Conservation (phyloP, 2,113 vertebrate genomes). For the Gnathonemus echidnorhynchus region DNA sequence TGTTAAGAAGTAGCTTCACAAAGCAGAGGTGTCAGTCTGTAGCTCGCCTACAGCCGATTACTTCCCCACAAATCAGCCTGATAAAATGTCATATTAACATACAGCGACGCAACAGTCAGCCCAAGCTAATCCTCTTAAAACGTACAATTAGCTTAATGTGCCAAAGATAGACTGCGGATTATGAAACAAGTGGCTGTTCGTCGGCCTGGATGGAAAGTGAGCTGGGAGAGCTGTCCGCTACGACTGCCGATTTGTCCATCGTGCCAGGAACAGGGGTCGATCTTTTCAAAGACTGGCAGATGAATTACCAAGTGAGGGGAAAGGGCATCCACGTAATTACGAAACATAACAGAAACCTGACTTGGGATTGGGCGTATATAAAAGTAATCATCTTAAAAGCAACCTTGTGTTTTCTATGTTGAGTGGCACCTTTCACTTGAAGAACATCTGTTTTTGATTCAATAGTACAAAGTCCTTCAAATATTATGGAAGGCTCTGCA, state of each 20-base stretch:
- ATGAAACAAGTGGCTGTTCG: neutral
- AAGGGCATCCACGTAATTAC: neutral
- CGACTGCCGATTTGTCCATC: neutral
- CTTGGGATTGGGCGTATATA: neutral
- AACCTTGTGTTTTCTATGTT: neutral
- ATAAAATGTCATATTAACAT: constrained; percentile 20
- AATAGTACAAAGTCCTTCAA: too few species aligned
- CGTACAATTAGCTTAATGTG: constrained; percentile 21
- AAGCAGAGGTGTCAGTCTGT: neutral
- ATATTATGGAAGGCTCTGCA: too few species aligned
- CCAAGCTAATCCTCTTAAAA: constrained; percentile 18
- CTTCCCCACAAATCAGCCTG: constrained; percentile 12
- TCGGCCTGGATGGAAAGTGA: neutral
- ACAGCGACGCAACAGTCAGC: neutral
- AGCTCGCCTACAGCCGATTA: neutral
- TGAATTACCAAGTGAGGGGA: neutral
- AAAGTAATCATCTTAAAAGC: neutral
- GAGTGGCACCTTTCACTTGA: neutral
- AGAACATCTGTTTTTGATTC: too few species aligned
- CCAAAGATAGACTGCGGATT: constrained; percentile 12
- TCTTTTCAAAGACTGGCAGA: neutral
- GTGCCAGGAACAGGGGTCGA: neutral
- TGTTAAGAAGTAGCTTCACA: neutral
- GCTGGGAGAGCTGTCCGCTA: neutral
- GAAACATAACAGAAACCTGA: too few species aligned